A percentile compares a stretch with the other conserved stretches of the same genome.
These are phyloP conservation scores for Stenodema calcarata DNA, from an alignment of 2,888 invertebrate genomes.

Conservation along the genomic window DNA sequence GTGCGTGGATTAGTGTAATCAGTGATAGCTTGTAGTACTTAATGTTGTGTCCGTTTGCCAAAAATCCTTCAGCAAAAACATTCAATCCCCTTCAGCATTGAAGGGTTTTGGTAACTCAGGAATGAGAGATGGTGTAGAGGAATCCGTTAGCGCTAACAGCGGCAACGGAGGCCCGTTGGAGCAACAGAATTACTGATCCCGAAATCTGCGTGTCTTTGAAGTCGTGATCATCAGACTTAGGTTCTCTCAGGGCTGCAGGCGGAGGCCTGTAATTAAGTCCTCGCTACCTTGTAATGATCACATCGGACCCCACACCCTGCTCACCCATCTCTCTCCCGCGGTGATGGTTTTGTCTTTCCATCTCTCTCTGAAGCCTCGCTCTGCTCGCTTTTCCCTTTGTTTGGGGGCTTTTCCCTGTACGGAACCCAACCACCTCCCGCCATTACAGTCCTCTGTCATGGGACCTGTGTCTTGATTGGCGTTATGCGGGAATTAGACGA, in stretches of 20 bases:
- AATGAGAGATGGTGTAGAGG: neutral
- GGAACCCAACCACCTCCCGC: neutral
- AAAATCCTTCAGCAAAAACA: too few relatives aligned
- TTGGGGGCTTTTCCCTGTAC: neutral
- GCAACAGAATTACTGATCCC: slow-evolving; percentile 42
- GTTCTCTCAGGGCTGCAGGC: neutral
- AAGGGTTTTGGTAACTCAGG: too few relatives aligned
- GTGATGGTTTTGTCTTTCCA: neutral
- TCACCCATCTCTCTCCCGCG: neutral
- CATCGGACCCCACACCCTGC: neutral
- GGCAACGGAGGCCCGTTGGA: neutral
- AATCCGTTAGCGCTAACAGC: neutral
- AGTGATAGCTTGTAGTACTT: too few relatives aligned
- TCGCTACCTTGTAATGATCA: slow-evolving; percentile 42
- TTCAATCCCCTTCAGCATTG: too few relatives aligned
- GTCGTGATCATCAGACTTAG: slow-evolving; percentile 33
- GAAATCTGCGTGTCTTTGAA: slow-evolving; percentile 37
- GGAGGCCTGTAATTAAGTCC: slow-evolving; percentile 33
- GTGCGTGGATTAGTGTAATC: too few relatives aligned
- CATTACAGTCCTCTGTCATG: neutral
- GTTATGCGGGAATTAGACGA: neutral
- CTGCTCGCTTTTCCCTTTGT: neutral
- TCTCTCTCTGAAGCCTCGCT: neutral
- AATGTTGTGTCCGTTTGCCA: too few relatives aligned
- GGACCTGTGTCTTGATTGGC: neutral